Conservation (phyloP, 2,888 invertebrate species). For the Sympetrum striolatum region DNA sequence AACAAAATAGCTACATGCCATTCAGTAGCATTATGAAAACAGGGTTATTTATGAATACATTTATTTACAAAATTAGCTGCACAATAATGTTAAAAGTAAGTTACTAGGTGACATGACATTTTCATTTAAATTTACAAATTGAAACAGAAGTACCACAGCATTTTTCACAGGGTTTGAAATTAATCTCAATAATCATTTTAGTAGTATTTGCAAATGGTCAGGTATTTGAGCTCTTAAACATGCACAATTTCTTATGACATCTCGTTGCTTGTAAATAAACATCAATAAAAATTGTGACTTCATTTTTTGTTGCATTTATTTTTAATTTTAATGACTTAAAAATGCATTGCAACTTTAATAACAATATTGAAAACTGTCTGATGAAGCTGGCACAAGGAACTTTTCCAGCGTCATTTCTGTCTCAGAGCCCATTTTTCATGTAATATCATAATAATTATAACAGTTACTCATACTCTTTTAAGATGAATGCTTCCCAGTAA, state of each 20-base stretch:
- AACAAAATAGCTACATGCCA: constrained; percentile 35
- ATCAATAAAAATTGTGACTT: not conserved
- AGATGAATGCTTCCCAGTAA: constrained; percentile 36
- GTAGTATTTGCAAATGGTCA: not conserved
- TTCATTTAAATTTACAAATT: too few species aligned
- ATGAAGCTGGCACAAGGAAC: constrained; percentile 40
- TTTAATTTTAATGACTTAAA: not conserved
- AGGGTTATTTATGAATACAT: not conserved
- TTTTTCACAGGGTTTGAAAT: too few species aligned
- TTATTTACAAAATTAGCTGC: constrained; percentile 17
- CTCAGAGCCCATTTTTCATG: constrained; percentile 20
- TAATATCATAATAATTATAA: constrained; percentile 17
- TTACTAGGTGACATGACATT: not conserved
- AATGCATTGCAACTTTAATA: constrained; percentile 21
- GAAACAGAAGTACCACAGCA: too few species aligned
- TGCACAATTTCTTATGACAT: not conserved
- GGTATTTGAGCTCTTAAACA: not conserved
- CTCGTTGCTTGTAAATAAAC: constrained; percentile 16
- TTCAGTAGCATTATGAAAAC: constrained; percentile 4
- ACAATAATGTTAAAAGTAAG: not conserved
- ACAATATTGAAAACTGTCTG: constrained; percentile 16
- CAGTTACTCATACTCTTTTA: not conserved
- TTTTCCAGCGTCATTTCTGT: constrained; percentile 18
- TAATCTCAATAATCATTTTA: too few species aligned
- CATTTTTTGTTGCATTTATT: not conserved